Evolutionary conservation across 2,888 invertebrate genomes (phyloP).

Genomic region (Zootermopsis nevadensis): DNA sequence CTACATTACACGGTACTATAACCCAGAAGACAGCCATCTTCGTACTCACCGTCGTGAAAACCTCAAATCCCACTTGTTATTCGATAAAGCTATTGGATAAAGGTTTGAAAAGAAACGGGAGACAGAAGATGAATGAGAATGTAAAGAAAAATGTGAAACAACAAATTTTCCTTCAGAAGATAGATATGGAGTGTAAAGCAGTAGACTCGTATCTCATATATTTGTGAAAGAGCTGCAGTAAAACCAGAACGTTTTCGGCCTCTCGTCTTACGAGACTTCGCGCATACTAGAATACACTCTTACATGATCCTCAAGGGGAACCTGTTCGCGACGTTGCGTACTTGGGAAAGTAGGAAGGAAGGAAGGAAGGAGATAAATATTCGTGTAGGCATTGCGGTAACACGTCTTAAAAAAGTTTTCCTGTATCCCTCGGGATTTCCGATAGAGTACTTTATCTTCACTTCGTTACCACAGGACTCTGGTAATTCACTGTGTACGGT

Average conservation of each 20-base stretch:
- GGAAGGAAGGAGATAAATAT: slow-evolving; percentile 3
- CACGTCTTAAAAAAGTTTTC: neutral
- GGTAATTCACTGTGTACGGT: slow-evolving; percentile 1
- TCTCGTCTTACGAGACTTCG: neutral
- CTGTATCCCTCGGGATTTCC: neutral
- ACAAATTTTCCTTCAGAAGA: neutral
- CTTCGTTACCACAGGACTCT: slow-evolving; percentile 10
- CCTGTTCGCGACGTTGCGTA: neutral
- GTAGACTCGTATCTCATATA: neutral
- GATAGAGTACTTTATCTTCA: slow-evolving; percentile 15
- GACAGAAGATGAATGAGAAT: neutral
- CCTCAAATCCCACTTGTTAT: too few species aligned
- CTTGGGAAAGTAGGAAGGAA: neutral
- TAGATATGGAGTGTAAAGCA: slow-evolving; percentile 3
- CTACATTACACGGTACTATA: too few species aligned
- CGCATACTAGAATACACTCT: neutral
- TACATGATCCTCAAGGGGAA: neutral
- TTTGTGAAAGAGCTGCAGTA: neutral
- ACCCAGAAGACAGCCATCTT: too few species aligned
- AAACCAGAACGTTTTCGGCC: neutral
- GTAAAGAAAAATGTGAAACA: neutral
- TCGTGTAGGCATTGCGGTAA: slow-evolving; percentile 17
- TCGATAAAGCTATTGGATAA: too few species aligned
- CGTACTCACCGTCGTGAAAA: too few species aligned
- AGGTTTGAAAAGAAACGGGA: too few species aligned